Evolutionary conservation across 2,113 vertebrate genomes (phyloP), one percentile per base, ranked within the genome.

Genomic region (Mirza zaza): DNA sequence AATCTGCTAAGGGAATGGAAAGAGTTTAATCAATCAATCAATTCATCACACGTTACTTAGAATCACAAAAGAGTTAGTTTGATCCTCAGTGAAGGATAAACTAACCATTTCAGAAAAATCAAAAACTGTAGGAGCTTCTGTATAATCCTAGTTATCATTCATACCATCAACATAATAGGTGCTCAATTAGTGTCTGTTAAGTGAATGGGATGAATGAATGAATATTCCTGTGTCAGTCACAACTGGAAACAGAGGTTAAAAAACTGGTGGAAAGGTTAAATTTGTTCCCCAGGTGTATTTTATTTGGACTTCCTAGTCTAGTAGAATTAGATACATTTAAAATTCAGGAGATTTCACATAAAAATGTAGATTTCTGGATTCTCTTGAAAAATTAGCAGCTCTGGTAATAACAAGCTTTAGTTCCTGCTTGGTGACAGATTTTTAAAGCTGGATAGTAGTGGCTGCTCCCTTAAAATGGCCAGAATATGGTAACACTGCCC

Each of bases 21-120:
- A 92, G 21, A 71, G 48, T 88, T 50, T 42, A 93, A 88, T 82
- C 39, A 86, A n/a, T 70, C 39, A 90, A 77, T 82, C 70, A 96
- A 77, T 77, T 88, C 29, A 86, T 96, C 93, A 86, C 8, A 45
- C 12, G 70, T 52, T 77, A 68, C 34, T 82, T 81, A 73, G 59
- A 95, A 88, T 93, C 39, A 68, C 65, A n/a, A 50, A 71, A 50
- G 25, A 32, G 63, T 63, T 13, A 61, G 18, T 68, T 61, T 82
- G 65, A 82, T 75, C 10, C 36, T 87, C 81, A 94, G 63, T 91
- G n/a, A 92, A 94, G 59, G 39, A 77, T 94, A 77, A 90, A 76
- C 52, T 68, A 34, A 52, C 20, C 14, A 80, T 50, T 94, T 91
- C 59, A 70, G 92, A 80, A 70, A 76, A 85, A 48, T 82, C 20